Conservation (phyloP, 2,113 vertebrate species). For the Apodemus speciosus region DNA sequence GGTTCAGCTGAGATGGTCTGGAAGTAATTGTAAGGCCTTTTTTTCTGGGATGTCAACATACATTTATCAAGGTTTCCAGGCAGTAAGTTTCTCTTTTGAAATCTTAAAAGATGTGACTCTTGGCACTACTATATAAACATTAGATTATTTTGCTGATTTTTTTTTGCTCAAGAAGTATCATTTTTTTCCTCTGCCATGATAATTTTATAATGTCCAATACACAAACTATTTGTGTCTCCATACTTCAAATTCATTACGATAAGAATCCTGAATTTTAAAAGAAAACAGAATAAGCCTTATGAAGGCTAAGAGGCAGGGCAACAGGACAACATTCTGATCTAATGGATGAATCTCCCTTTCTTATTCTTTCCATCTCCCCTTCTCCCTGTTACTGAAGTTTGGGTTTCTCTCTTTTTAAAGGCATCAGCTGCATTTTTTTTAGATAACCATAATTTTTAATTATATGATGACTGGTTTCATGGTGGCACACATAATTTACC, state of each 20-base stretch:
- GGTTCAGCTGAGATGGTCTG: conserved; percentile 70
- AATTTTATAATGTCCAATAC: conserved; percentile 73
- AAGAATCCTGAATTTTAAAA: conserved; percentile 35
- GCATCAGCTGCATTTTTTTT: background rate
- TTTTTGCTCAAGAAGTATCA: conserved; percentile 69
- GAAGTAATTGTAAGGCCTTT: conserved; percentile 73
- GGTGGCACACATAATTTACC: background rate
- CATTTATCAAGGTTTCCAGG: conserved; percentile 74
- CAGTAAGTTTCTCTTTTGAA: conserved; percentile 71
- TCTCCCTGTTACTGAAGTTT: conserved; percentile 20
- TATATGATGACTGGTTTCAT: background rate
- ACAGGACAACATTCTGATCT: background rate
- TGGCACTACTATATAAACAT: conserved; percentile 70
- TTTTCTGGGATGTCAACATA: conserved; percentile 74
- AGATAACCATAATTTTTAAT: background rate
- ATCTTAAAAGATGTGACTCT: conserved; percentile 78
- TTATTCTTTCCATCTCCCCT: background rate
- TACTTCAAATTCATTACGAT: conserved; percentile 55
- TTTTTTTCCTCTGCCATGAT: conserved; percentile 75
- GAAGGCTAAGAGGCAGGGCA: background rate
- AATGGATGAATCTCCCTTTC: background rate
- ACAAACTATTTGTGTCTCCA: conserved; percentile 54
- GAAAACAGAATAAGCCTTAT: conserved; percentile 19
- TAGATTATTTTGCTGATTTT: conserved; percentile 64
- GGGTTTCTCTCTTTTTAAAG: background rate